Evolutionary conservation across 2,797 vertebrate species (phyloP).

Genomic region (Chromis chromis): DNA sequence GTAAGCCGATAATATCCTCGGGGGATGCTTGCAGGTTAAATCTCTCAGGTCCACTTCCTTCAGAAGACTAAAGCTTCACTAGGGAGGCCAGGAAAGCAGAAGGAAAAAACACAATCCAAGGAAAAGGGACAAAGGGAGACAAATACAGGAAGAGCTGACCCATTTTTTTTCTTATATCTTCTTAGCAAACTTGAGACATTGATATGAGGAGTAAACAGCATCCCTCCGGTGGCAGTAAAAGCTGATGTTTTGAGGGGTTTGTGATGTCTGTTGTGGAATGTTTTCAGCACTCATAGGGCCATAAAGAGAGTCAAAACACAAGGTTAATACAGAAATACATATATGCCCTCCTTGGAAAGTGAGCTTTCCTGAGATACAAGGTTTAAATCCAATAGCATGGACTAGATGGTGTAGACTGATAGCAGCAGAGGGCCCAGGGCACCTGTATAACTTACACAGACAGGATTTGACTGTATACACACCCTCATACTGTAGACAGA

Average conservation of each 20-base stretch:
- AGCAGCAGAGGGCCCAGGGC: conserved; percentile 22
- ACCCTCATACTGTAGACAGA: conserved; percentile 46
- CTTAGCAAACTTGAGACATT: conserved; percentile 49
- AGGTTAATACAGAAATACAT: background rate
- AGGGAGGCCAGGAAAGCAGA: conserved; percentile 46
- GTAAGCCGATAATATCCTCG: conserved; percentile 50
- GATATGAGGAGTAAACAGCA: conserved; percentile 34
- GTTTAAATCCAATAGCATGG: conserved; percentile 16
- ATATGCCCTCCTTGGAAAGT: background rate
- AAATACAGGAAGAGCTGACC: conserved; percentile 74
- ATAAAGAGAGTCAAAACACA: conserved; percentile 1
- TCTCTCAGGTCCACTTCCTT: conserved; percentile 60
- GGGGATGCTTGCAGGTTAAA: conserved; percentile 59
- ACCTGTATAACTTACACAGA: conserved; percentile 48
- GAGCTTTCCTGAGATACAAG: conserved; percentile 15
- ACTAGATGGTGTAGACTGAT: conserved; percentile 10
- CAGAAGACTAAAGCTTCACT: conserved; percentile 50
- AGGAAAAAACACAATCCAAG: conserved; percentile 73
- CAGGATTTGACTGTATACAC: conserved; percentile 29
- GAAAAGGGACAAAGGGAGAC: conserved; percentile 61
- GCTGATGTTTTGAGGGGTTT: conserved; percentile 6
- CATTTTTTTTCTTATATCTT: conserved; percentile 49
- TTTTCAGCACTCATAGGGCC: background rate
- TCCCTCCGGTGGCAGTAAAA: conserved; percentile 13
- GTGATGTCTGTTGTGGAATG: background rate